A percentile compares a stretch with the other conserved stretches of the same genome.
phyloP scores from a whole-genome alignment of 1,140 invertebrate species.

The Dysdera silvatica region DNA sequence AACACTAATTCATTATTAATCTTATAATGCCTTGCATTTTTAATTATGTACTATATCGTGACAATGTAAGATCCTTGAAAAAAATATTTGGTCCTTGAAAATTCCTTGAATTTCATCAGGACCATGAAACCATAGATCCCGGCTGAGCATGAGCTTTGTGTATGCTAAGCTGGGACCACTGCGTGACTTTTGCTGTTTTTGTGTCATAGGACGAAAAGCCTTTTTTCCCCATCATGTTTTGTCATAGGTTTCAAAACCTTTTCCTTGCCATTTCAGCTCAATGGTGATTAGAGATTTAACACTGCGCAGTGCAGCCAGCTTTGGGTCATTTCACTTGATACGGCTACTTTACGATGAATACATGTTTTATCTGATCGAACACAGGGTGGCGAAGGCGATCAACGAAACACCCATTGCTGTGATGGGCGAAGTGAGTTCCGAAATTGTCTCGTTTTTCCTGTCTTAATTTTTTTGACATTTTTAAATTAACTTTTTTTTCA shows the following conservation, averaged over 20 bases:
- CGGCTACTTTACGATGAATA: slow-evolving; percentile 97
- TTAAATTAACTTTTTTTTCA: background rate
- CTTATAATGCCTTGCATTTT: too few species aligned
- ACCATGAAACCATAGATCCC: too few species aligned
- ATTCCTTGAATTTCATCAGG: too few species aligned
- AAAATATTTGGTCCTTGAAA: too few species aligned
- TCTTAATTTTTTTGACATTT: background rate
- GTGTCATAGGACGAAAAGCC: background rate
- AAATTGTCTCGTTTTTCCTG: background rate
- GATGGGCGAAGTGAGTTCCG: slow-evolving; percentile 72
- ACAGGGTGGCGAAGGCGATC: slow-evolving; percentile 84
- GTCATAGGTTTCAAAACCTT: background rate
- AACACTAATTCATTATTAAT: too few species aligned
- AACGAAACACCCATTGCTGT: slow-evolving; percentile 89
- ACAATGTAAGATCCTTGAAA: too few species aligned
- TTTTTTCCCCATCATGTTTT: background rate
- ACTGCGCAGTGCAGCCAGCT: slow-evolving; percentile 88
- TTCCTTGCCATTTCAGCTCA: slow-evolving; percentile 57
- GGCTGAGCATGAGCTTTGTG: too few species aligned
- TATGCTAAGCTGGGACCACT: too few species aligned
- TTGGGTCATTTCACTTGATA: slow-evolving; percentile 98
- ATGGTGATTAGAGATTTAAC: slow-evolving; percentile 94
- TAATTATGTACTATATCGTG: too few species aligned
- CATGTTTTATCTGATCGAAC: slow-evolving; percentile 97
- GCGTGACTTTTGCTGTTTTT: too few species aligned